Evolutionary conservation across 1,140 invertebrate genomes (phyloP).

Genomic region (Drosophila miranda): DNA sequence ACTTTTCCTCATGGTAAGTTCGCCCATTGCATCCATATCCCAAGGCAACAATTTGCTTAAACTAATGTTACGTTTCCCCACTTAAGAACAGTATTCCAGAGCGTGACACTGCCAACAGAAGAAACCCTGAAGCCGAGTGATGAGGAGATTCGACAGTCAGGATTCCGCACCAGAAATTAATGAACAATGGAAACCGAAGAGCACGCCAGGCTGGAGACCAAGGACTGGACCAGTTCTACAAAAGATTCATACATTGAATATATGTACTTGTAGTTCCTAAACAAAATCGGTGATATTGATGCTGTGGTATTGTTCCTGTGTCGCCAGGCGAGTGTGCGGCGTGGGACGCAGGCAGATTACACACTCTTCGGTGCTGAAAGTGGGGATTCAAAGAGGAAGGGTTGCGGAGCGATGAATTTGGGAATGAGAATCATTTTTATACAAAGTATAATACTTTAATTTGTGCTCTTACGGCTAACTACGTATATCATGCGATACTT

Average conservation of each 20-base stretch:
- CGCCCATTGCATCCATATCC: too few relatives aligned
- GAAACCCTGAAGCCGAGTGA: too few relatives aligned
- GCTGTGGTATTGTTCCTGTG: conserved; percentile 67
- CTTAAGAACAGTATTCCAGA: too few relatives aligned
- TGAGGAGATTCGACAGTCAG: too few relatives aligned
- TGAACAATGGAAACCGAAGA: too few relatives aligned
- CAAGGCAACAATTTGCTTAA: too few relatives aligned
- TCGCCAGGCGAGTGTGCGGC: conserved; percentile 49
- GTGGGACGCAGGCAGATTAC: conserved; percentile 69
- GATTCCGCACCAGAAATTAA: too few relatives aligned
- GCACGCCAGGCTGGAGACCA: conserved; percentile 1
- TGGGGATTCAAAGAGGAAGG: conserved; percentile 7
- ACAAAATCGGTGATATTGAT: conserved; percentile 67
- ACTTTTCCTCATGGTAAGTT: too few relatives aligned
- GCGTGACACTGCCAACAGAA: too few relatives aligned
- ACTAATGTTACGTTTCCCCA: too few relatives aligned
- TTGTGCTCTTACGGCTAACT: conserved; percentile 24
- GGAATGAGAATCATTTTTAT: conserved; percentile 7
- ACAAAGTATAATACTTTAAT: conserved; percentile 72
- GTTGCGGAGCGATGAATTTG: background rate
- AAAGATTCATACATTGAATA: too few relatives aligned
- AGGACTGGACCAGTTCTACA: background rate
- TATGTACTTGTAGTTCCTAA: conserved; percentile 9
- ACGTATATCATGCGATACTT: conserved; percentile 44
- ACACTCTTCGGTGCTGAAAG: conserved; percentile 77